These are phyloP conservation scores for Aethes cnicana DNA, from an alignment of 2,888 invertebrate species.

Conservation along the genomic window DNA sequence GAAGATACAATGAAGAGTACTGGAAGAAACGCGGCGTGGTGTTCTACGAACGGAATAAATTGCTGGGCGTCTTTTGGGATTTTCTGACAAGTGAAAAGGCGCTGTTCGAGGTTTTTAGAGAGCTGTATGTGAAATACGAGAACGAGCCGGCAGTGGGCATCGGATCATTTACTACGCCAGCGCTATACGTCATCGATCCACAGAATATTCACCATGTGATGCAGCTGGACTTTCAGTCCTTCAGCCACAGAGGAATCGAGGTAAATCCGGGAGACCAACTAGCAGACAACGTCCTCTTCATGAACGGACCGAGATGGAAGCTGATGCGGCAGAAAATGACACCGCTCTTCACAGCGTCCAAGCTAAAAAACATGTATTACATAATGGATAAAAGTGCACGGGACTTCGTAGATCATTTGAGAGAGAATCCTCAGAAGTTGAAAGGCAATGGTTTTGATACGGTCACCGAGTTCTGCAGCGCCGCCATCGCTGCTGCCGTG, in stretches of 20 bases:
- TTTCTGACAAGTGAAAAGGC: neutral
- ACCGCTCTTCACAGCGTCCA: constrained; percentile 63
- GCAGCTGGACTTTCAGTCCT: constrained; percentile 49
- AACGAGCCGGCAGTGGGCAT: constrained; percentile 13
- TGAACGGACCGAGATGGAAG: constrained; percentile 57
- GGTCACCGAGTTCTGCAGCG: constrained; percentile 46
- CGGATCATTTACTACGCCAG: constrained; percentile 27
- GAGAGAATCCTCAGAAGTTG: constrained; percentile 41
- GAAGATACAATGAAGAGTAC: constrained; percentile 7
- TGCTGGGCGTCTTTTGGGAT: constrained; percentile 4
- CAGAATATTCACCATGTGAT: constrained; percentile 46
- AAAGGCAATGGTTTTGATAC: constrained; percentile 41
- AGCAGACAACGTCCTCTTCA: constrained; percentile 49
- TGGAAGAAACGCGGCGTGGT: constrained; percentile 15
- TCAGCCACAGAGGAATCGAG: constrained; percentile 48
- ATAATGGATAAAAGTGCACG: no score
- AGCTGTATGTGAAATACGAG: constrained; percentile 5
- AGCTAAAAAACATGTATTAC: no score
- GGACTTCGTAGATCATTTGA: no score
- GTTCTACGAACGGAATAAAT: constrained; percentile 3
- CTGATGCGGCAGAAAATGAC: constrained; percentile 58
- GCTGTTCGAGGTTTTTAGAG: constrained; percentile 2
- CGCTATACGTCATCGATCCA: constrained; percentile 47
- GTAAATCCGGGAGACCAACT: constrained; percentile 45
- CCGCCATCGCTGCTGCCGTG: constrained; percentile 56